phyloP scores from a whole-genome alignment of 2,113 vertebrate genomes.

The Zosterops japonicus region DNA sequence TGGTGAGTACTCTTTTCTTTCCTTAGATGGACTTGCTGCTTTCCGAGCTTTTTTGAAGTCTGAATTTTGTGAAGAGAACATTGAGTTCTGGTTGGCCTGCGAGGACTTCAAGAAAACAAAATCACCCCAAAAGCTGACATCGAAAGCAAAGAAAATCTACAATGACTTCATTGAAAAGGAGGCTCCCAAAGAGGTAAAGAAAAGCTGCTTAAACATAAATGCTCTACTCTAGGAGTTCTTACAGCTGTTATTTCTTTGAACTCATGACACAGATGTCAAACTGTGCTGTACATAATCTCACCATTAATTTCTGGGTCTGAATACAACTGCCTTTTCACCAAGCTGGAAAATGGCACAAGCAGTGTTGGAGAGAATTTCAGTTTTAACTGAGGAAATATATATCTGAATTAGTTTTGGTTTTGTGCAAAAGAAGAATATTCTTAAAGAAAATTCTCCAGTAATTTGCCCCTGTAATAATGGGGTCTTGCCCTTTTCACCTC shows the following conservation, averaged over 20 bases:
- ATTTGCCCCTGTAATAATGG: neutral
- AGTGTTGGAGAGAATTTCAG: neutral
- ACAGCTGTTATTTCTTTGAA: neutral
- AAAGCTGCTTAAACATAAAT: neutral
- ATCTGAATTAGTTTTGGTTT: neutral
- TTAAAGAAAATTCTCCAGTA: neutral
- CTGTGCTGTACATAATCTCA: neutral
- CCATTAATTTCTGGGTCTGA: neutral
- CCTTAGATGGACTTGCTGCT: slow-evolving; percentile 66
- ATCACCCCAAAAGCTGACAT: slow-evolving; percentile 77
- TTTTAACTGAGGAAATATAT: neutral
- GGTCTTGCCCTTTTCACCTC: neutral
- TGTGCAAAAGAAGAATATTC: neutral
- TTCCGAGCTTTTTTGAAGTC: slow-evolving; percentile 87
- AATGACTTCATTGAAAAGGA: slow-evolving; percentile 87
- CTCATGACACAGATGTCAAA: neutral
- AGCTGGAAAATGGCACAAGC: neutral
- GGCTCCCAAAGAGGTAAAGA: slow-evolving; percentile 89
- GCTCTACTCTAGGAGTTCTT: neutral
- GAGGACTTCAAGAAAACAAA: slow-evolving; percentile 87
- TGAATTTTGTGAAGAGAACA: slow-evolving; percentile 92
- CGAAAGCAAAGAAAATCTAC: slow-evolving; percentile 85
- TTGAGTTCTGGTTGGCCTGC: slow-evolving; percentile 90
- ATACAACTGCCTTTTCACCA: neutral
- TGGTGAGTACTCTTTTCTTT: neutral